Evolutionary conservation across 2,113 vertebrate genomes (phyloP), one percentile per base, ranked within the genome.

Genomic region (Coryphaenoides rupestris): DNA sequence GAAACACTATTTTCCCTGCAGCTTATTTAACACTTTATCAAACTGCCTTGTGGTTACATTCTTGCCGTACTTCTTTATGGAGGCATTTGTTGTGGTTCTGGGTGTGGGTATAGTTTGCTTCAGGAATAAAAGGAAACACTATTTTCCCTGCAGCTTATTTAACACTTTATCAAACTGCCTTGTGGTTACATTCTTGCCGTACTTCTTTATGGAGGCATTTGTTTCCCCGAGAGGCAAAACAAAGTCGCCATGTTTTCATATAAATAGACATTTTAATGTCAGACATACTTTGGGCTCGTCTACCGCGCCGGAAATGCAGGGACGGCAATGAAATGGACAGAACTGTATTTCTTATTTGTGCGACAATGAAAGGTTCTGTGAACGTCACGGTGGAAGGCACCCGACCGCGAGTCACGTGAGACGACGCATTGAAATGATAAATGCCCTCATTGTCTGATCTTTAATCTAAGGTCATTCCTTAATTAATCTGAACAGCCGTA

Each of bases 401-500:
- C 71, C 63, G 58, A 24, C 66, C 54, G 55, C 65, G 61, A 69
- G 68, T 76, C 63, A 81, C 74, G 52, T 69, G 70, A 73, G 54
- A 23, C 58, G 53, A 26, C 45, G 65, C 58, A 69, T 72, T 78
- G 63, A 79, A 71, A n/a, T 89, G 81, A 89, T 81, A 68, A 86
- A 88, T 86, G 75, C 66, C 72, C 56, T 66, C 75, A 83, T 70
- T 86, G 76, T 87, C 67, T 82, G 79, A 84, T 81, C 81, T 81
- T 84, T 87, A 87, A 88, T 83, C 78, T 84, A 76, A 86, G 86
- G 85, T 86, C 83, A 80, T 87, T 84, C 86, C 75, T 86, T 90
- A 87, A 90, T 90, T 89, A 83, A 89, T 89, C 89, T 87, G 73
- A 87, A 89, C 83, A 70, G 81, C 78, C 75, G n/a, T 68, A 78